A percentile compares a stretch with the other conserved stretches of the same genome.
These are phyloP conservation scores for Drosophila athabasca DNA, from an alignment of 1,140 invertebrate genomes.

Conservation along the genomic window DNA sequence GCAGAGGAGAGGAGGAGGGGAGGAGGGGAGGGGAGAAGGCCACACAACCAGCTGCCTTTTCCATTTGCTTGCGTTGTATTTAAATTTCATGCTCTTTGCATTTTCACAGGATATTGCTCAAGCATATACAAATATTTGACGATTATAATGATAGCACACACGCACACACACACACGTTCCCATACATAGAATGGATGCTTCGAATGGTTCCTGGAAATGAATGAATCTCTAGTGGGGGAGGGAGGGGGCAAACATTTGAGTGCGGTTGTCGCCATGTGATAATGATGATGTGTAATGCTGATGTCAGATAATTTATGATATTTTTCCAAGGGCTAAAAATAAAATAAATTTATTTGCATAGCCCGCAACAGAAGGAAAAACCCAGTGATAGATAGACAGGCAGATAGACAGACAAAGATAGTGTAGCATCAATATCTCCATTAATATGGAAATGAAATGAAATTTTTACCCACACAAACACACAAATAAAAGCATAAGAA, in stretches of 20 bases:
- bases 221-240: background rate
- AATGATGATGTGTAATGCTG: conserved; percentile 56
- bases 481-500: too few species aligned
- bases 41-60: conserved; percentile 36
- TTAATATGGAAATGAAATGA: conserved; percentile 58
- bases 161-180: background rate
- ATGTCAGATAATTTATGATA: conserved; percentile 57
- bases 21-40: background rate
- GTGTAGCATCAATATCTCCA: conserved; percentile 34
- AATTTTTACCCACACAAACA: conserved; percentile 18
- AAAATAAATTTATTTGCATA: conserved; percentile 50
- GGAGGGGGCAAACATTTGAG: conserved; percentile 1
- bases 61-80: conserved; percentile 50
- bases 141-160: conserved; percentile 62
- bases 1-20: background rate
- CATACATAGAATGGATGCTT: background rate
- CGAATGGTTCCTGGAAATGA: background rate
- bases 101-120: conserved; percentile 53
- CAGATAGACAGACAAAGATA: background rate
- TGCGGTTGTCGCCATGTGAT: conserved; percentile 40
- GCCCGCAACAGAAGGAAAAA: conserved; percentile 1
- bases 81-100: conserved; percentile 61
- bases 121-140: conserved; percentile 70
- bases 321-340: conserved; percentile 44
- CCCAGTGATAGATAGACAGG: background rate